Evolutionary conservation across 2,888 invertebrate species (phyloP).

Genomic region (Willowsia nigromaculata): DNA sequence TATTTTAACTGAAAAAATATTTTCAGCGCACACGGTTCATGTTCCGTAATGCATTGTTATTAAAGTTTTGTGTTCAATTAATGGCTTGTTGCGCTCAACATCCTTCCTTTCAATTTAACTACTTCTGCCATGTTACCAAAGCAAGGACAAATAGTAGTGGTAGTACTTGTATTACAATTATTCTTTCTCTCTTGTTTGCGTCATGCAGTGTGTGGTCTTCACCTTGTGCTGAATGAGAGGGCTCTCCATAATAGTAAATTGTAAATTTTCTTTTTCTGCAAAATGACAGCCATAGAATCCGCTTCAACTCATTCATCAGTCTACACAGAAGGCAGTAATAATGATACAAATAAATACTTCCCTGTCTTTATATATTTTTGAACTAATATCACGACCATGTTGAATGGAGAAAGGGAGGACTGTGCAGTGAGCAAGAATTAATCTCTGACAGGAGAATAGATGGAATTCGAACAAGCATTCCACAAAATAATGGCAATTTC

Average conservation of each 20-base stretch:
- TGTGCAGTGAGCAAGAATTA: constrained; percentile 38
- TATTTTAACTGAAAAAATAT: too few relatives aligned
- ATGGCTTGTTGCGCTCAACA: neutral
- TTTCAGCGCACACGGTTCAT: too few relatives aligned
- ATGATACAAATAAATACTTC: neutral
- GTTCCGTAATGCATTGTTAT: neutral
- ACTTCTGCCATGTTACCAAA: neutral
- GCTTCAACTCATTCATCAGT: neutral
- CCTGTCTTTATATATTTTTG: neutral
- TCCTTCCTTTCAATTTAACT: neutral
- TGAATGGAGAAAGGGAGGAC: neutral
- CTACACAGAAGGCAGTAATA: neutral
- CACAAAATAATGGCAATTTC: constrained; percentile 49
- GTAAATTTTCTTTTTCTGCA: neutral
- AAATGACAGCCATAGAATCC: neutral
- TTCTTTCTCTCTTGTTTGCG: neutral
- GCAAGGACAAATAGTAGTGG: neutral
- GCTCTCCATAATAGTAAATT: neutral
- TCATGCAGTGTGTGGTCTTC: neutral
- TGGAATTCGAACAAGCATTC: constrained; percentile 59
- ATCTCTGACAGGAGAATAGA: constrained; percentile 47
- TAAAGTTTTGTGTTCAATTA: neutral
- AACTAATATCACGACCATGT: neutral
- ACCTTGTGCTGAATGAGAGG: neutral
- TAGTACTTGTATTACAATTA: neutral